phyloP scores from a whole-genome alignment of 2,797 vertebrate genomes.

The Adrianichthys oophorus region DNA sequence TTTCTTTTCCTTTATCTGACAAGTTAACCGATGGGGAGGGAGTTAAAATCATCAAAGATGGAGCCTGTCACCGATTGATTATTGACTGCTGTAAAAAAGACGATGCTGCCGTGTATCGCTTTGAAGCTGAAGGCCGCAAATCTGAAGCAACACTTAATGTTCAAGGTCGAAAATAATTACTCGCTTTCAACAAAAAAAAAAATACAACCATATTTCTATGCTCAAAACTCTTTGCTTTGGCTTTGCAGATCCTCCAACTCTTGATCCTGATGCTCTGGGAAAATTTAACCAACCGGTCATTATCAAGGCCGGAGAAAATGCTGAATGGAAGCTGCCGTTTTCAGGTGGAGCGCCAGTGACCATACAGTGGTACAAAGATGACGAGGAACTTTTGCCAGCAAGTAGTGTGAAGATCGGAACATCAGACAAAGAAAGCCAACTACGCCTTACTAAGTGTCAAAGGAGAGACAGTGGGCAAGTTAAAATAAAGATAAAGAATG shows the following conservation, averaged over 20 bases:
- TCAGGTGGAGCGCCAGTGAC: constrained; percentile 78
- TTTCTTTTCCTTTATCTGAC: constrained; percentile 6
- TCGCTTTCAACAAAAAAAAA: neutral
- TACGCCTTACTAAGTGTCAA: constrained; percentile 79
- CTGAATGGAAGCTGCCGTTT: constrained; percentile 83
- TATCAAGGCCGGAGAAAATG: constrained; percentile 82
- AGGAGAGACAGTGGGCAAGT: constrained; percentile 85
- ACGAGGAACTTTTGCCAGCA: constrained; percentile 72
- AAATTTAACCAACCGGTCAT: constrained; percentile 79
- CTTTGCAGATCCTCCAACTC: constrained; percentile 81
- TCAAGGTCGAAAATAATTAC: constrained; percentile 70
- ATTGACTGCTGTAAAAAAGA: constrained; percentile 74
- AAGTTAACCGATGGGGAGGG: constrained; percentile 80
- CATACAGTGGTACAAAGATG: constrained; percentile 84
- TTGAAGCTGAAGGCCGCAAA: constrained; percentile 85
- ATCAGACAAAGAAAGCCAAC: constrained; percentile 67
- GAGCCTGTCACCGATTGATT: constrained; percentile 77
- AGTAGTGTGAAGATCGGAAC: constrained; percentile 74
- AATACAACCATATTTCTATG: constrained; percentile 3
- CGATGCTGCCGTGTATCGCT: constrained; percentile 83
- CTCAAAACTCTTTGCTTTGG: constrained; percentile 7
- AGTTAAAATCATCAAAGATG: constrained; percentile 79
- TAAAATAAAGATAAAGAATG: constrained; percentile 85
- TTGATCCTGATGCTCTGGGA: constrained; percentile 75
- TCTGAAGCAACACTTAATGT: constrained; percentile 81